phyloP scores from a whole-genome alignment of 2,797 vertebrate genomes.

The Sebastiscus tertius region DNA sequence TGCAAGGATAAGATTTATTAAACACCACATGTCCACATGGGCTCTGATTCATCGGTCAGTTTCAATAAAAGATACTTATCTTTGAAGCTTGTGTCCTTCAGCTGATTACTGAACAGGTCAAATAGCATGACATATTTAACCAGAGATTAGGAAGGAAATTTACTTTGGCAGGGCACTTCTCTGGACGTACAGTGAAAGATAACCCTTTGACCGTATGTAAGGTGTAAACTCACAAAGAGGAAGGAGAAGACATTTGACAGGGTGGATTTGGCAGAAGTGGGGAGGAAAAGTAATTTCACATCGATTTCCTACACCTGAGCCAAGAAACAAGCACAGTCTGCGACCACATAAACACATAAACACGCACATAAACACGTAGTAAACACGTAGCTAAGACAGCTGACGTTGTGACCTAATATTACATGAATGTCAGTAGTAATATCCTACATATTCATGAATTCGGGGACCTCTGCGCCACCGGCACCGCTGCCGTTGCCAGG shows the following conservation, averaged over 20 bases:
- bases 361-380: background rate
- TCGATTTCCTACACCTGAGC: constrained; percentile 3
- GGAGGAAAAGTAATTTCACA: constrained; percentile 11
- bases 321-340: constrained; percentile 21
- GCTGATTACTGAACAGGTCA: background rate
- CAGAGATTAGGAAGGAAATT: constrained; percentile 39
- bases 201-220: constrained; percentile 16
- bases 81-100: background rate
- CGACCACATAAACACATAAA: background rate
- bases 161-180: constrained; percentile 14
- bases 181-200: constrained; percentile 13
- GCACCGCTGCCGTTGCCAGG: no score
- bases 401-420: no score
- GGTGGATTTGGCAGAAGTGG: constrained; percentile 19
- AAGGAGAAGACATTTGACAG: constrained; percentile 21
- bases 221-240: constrained; percentile 35
- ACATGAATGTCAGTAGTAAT: no score
- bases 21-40: background rate
- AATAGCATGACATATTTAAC: background rate
- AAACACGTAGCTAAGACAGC: no score
- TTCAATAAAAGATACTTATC: constrained; percentile 26
- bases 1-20: background rate
- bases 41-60: background rate
- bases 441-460: no score
- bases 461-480: no score